Conservation (phyloP, 2,888 invertebrate species). For the Prenolepis imparis region DNA sequence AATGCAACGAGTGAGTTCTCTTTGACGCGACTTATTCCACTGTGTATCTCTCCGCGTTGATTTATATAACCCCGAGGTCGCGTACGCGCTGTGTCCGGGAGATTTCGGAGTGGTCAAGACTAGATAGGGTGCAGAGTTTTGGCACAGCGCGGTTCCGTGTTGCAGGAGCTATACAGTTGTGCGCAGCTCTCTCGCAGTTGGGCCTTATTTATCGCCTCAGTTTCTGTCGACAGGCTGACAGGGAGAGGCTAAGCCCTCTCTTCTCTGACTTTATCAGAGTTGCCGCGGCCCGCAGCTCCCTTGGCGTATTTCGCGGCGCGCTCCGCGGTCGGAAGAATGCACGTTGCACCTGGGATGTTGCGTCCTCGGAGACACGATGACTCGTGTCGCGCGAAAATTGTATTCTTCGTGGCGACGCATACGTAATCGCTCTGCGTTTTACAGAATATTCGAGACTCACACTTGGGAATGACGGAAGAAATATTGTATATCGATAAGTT, state of each 20-base stretch:
- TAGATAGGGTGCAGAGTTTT: conserved; percentile 50
- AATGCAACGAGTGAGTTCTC: conserved; percentile 51
- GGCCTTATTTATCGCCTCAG: conserved; percentile 71
- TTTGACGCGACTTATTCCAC: conserved; percentile 67
- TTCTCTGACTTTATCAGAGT: conserved; percentile 50
- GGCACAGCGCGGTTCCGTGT: too few relatives aligned
- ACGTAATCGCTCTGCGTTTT: conserved; percentile 39
- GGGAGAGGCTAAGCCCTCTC: conserved; percentile 22
- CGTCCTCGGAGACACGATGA: conserved; percentile 37
- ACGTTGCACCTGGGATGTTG: conserved; percentile 30
- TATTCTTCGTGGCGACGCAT: conserved; percentile 29
- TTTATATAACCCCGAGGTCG: conserved; percentile 33
- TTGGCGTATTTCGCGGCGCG: conserved; percentile 29
- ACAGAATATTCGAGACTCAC: background rate
- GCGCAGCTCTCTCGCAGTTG: background rate
- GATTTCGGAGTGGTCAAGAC: conserved; percentile 47
- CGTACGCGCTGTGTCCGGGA: background rate
- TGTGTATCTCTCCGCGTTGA: conserved; percentile 8
- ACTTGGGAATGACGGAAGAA: background rate
- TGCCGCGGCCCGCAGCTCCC: conserved; percentile 28
- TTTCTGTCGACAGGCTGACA: conserved; percentile 60
- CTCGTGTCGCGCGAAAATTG: conserved; percentile 45
- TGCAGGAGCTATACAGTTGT: background rate
- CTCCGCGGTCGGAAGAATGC: conserved; percentile 49
- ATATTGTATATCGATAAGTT: background rate